A percentile compares a stretch with the other conserved stretches of the same genome.
phyloP scores from a whole-genome alignment of 2,888 invertebrate species.

The Agrilus cyanescens region DNA sequence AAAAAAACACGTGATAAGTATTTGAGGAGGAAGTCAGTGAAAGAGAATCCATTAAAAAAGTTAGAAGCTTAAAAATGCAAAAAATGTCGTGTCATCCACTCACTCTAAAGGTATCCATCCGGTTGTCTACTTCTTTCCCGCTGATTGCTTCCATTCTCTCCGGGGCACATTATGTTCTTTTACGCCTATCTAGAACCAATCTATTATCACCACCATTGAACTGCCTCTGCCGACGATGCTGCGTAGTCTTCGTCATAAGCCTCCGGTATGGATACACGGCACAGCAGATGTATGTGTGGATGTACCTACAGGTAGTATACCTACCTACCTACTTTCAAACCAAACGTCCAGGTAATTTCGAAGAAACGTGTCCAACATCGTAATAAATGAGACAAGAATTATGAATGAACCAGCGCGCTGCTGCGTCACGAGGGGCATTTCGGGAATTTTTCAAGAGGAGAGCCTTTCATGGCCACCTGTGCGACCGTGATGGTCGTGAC shows the following conservation, averaged over 20 bases:
- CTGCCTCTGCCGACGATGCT: slow-evolving; percentile 3
- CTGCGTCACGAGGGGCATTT: slow-evolving; percentile 18
- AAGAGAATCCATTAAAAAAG: too few relatives aligned
- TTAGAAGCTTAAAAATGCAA: too few relatives aligned
- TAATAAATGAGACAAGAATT: slow-evolving; percentile 18
- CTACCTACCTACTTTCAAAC: neutral
- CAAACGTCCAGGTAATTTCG: neutral
- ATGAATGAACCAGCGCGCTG: slow-evolving; percentile 20
- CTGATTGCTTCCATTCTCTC: slow-evolving; percentile 16
- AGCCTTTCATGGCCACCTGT: slow-evolving; percentile 21
- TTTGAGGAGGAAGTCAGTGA: too few relatives aligned
- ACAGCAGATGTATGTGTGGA: too few relatives aligned
- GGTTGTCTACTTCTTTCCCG: slow-evolving; percentile 14
- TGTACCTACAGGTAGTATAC: too few relatives aligned
- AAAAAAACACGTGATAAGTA: too few relatives aligned
- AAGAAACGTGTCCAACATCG: slow-evolving; percentile 11
- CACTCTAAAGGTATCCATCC: too few relatives aligned
- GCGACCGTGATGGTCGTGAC: slow-evolving; percentile 13
- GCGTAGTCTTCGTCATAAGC: neutral
- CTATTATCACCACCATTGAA: slow-evolving; percentile 10
- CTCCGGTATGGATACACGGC: neutral
- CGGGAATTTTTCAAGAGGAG: slow-evolving; percentile 19
- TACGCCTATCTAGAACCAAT: slow-evolving; percentile 18
- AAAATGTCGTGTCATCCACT: too few relatives aligned
- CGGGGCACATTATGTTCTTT: slow-evolving; percentile 16